These are phyloP conservation scores for Neodiprion fabricii DNA, from an alignment of 1,140 invertebrate species.

Conservation along the genomic window DNA sequence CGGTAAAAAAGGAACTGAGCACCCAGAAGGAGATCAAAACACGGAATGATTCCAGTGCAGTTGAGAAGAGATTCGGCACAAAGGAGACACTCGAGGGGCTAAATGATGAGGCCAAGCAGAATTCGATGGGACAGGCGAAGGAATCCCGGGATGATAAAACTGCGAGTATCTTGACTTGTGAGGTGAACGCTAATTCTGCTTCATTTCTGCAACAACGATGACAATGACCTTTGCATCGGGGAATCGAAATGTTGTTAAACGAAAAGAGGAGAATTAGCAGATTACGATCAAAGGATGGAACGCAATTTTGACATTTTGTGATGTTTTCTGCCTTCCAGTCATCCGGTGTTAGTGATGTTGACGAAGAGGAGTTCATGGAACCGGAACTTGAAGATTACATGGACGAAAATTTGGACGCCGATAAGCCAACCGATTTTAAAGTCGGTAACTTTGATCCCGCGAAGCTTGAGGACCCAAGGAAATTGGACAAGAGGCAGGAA, in stretches of 20 bases:
- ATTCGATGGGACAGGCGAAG: neutral
- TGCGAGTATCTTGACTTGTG: neutral
- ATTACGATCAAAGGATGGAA: too few species aligned
- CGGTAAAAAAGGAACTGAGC: slow-evolving; percentile 55
- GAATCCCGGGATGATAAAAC: neutral
- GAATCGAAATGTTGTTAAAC: neutral
- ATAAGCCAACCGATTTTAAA: slow-evolving; percentile 25
- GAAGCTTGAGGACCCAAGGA: slow-evolving; percentile 29
- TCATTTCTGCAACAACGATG: too few species aligned
- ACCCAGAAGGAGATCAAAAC: slow-evolving; percentile 50
- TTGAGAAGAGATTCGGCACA: slow-evolving; percentile 22
- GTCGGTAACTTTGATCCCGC: neutral
- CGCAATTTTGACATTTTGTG: too few species aligned
- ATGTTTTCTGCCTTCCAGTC: too few species aligned
- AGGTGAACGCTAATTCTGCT: neutral
- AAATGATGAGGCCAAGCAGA: neutral
- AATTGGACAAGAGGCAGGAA: slow-evolving; percentile 44
- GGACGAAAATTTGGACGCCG: slow-evolving; percentile 26
- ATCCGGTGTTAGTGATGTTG: too few species aligned
- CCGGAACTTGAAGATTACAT: slow-evolving; percentile 23
- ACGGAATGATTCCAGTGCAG: slow-evolving; percentile 39
- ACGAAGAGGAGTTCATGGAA: slow-evolving; percentile 4
- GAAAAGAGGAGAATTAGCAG: too few species aligned
- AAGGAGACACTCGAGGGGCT: neutral
- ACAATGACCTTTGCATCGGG: too few species aligned